Conservation (phyloP, 2,113 vertebrate genomes). For the Heterotis niloticus region DNA sequence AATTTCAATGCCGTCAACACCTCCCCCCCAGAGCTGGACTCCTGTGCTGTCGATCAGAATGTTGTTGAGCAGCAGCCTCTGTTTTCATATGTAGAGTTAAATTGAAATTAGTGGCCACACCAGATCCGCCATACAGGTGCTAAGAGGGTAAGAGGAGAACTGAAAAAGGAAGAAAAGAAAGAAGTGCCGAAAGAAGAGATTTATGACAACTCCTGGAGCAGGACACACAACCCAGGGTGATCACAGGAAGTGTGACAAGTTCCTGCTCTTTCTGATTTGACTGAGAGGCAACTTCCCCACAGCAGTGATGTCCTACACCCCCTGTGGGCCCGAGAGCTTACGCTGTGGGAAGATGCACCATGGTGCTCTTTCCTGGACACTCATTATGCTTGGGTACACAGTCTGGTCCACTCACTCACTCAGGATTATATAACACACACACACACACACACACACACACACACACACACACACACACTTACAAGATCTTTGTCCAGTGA, state of each 20-base stretch:
- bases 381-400: background rate
- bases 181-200: background rate
- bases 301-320: no score
- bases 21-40: no score
- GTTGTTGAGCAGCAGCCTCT: slow-evolving; percentile 23
- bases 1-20: slow-evolving; percentile 16
- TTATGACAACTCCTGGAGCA: no score
- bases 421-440: background rate
- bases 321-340: no score
- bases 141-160: slow-evolving; percentile 20
- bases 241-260: no score
- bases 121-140: slow-evolving; percentile 35
- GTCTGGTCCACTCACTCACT: background rate
- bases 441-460: background rate
- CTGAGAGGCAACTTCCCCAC: no score
- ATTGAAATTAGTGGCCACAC: slow-evolving; percentile 52
- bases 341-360: no score
- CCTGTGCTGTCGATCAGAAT: slow-evolving; percentile 44
- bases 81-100: slow-evolving; percentile 50
- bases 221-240: no score
- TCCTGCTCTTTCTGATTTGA: no score
- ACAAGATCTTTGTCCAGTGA: no score
- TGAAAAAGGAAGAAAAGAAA: slow-evolving; percentile 17
- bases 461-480: no score
- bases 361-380: no score